A percentile compares a stretch with the other conserved stretches of the same genome.
phyloP scores from a whole-genome alignment of 2,113 vertebrate species.

The Choloepus hoffmanni region DNA sequence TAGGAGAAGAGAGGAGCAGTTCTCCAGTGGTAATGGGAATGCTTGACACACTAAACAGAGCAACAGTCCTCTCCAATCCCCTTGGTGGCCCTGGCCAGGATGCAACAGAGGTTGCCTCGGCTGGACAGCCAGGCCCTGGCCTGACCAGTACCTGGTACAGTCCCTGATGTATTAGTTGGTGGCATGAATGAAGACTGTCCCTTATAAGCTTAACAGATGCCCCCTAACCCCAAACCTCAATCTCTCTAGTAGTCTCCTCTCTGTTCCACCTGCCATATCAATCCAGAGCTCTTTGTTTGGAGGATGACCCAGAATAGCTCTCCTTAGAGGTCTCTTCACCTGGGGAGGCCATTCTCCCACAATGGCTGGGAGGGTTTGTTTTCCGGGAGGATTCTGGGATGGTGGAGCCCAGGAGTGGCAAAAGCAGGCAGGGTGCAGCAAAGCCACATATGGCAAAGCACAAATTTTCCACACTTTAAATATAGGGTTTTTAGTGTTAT shows the following conservation, averaged over 20 bases:
- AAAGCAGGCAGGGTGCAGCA: not conserved
- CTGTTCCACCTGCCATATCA: fast-evolving
- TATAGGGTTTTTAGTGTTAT: not conserved
- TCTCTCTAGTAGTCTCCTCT: not conserved
- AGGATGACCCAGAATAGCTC: not conserved
- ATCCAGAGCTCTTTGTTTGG: not conserved
- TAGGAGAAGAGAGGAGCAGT: not conserved
- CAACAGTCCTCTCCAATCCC: not conserved
- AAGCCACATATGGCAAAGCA: not conserved
- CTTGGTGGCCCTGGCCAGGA: not conserved
- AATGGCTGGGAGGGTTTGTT: not conserved
- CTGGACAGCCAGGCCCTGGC: not conserved
- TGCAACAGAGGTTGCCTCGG: too few species aligned
- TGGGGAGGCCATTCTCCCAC: not conserved
- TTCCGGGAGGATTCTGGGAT: not conserved
- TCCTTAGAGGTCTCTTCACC: not conserved
- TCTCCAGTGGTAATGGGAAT: not conserved
- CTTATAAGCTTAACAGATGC: not conserved
- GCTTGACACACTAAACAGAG: not conserved
- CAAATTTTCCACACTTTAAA: not conserved
- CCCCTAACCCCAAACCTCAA: not conserved
- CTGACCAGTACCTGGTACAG: not conserved
- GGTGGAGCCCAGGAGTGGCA: not conserved
- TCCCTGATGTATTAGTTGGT: not conserved
- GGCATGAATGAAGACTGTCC: not conserved